phyloP scores from a whole-genome alignment of 2,797 vertebrate species.

The Chelonia mydas region DNA sequence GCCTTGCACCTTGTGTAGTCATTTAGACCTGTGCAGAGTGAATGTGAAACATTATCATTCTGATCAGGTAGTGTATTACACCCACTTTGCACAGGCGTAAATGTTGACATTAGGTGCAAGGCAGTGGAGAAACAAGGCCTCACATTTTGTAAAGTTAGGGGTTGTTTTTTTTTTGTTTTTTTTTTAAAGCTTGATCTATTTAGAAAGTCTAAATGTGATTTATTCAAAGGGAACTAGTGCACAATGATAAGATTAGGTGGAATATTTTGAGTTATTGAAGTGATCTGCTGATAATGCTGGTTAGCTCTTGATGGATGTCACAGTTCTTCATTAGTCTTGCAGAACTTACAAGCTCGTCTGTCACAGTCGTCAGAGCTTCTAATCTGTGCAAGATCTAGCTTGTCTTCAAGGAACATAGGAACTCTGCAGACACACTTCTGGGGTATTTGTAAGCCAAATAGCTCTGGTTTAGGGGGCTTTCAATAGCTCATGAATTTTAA shows the following conservation, averaged over 20 bases:
- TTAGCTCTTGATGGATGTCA: neutral
- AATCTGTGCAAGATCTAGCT: neutral
- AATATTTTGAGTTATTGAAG: neutral
- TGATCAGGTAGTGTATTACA: neutral
- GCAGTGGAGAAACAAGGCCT: neutral
- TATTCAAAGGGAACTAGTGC: neutral
- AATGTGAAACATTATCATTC: neutral
- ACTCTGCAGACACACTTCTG: neutral
- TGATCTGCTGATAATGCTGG: slow-evolving; percentile 5
- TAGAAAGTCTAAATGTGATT: neutral
- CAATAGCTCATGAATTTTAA: neutral
- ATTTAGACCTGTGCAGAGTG: too few relatives aligned
- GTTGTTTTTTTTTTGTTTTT: too few relatives aligned
- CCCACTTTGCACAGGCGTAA: neutral
- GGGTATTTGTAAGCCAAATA: neutral
- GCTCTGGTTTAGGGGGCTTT: neutral
- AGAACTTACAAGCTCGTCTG: neutral
- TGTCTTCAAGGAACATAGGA: neutral
- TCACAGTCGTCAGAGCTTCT: neutral
- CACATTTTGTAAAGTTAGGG: neutral
- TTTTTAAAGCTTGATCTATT: too few relatives aligned
- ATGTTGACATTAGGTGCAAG: neutral
- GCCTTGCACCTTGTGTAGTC: too few relatives aligned
- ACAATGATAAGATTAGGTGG: neutral
- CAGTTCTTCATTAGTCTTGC: neutral